phyloP scores from a whole-genome alignment of 2,797 vertebrate species.

The Lepus oiostolus region DNA sequence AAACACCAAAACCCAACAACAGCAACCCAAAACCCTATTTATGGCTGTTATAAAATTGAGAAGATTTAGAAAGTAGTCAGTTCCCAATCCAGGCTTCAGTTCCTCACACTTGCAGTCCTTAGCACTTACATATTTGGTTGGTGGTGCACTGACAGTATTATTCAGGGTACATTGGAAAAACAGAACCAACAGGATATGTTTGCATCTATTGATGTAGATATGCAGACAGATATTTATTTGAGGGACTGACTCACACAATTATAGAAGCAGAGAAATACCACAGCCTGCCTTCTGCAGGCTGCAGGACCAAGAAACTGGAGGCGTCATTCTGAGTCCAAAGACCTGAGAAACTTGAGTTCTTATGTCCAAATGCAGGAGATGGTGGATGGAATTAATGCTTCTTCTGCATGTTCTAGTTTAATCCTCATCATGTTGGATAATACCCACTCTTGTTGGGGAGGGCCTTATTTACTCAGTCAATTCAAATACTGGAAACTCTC shows the following conservation, averaged over 20 bases:
- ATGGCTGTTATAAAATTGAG: not conserved
- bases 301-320: not conserved
- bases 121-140: not conserved
- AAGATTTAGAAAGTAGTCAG: not conserved
- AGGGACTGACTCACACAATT: not conserved
- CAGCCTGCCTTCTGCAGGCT: not conserved
- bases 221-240: not conserved
- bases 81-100: not conserved
- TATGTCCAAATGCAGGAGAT: not conserved
- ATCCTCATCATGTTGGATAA: not conserved
- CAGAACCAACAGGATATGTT: not conserved
- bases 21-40: not conserved
- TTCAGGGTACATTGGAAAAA: not conserved
- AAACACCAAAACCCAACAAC: not conserved
- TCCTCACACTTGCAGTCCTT: not conserved
- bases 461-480: not conserved
- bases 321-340: not conserved
- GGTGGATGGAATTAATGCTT: not conserved
- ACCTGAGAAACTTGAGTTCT: not conserved
- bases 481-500: not conserved
- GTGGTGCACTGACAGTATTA: not conserved
- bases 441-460: not conserved
- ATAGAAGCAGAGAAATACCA: not conserved
- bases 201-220: not conserved
- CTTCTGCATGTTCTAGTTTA: not conserved